Evolutionary conservation across 2,113 vertebrate genomes (phyloP), one percentile per base, ranked within the genome.

Genomic region (Daboia siamensis): DNA sequence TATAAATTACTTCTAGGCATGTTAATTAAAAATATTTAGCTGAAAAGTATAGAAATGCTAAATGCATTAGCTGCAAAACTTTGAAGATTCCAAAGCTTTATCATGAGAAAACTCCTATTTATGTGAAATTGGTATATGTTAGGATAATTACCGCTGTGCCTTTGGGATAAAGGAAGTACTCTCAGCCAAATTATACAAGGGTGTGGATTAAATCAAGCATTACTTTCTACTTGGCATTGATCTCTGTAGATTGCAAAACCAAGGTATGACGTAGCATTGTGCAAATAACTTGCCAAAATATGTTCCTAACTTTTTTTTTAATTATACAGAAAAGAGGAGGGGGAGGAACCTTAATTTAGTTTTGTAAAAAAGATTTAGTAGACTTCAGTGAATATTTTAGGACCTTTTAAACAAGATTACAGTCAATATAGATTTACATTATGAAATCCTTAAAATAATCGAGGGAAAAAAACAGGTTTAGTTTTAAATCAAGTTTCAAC

Each of bases 151-250:
- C 92, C 96, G 87, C 95, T 95, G 8, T 97, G 91, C 95, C 96
- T 97, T 95, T 86, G 92, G 95, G 95, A 93, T 95, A 96, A 96
- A 96, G 96, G 96, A 96, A 97, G 95, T 94, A 93, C 88, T 95
- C 88, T 92, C 93, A 95, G 95, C 95, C 95, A 95, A 96, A 93
- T 96, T 94, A 95, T 93, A 97, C 95, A 97, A 96, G 96, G 96
- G 94, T 96, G 94, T 97, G 96, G 94, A 95, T 96, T 97, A 97
- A 96, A 96, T 94, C 93, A 96, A 96, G 95, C 96, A 96, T 96
- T 96, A 96, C 94, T 97, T 91, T 96, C 91, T 92, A 90, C 94
- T 95, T 97, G 96, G 94, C 96, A 97, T 92, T 52, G 92, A 15
- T 93, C 74, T 89, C 54, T 95, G 26, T 87, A 87, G 92, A 91